phyloP scores from a whole-genome alignment of 1,140 invertebrate species.

The Bombus waltoni region DNA sequence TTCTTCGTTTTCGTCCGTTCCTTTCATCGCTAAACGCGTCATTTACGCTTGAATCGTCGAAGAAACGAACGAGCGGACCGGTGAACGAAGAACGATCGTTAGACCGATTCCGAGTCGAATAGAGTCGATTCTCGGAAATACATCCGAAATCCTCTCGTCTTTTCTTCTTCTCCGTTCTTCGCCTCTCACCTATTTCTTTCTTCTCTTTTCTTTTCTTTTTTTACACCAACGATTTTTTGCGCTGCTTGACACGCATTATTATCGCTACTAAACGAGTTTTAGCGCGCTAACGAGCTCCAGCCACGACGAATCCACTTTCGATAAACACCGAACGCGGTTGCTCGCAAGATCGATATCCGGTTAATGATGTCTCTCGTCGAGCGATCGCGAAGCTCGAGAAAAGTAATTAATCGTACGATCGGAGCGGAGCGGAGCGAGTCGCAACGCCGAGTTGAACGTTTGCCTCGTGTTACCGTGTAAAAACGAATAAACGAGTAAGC shows the following conservation, averaged over 20 bases:
- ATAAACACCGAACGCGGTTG: slow-evolving; percentile 20
- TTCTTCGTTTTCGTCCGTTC: neutral
- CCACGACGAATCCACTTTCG: slow-evolving; percentile 32
- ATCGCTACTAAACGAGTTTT: slow-evolving; percentile 60
- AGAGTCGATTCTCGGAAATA: neutral
- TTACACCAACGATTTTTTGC: neutral
- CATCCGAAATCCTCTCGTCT: neutral
- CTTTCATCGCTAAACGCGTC: neutral
- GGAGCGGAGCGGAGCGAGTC: neutral
- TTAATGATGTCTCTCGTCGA: slow-evolving; percentile 53
- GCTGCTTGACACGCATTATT: slow-evolving; percentile 56
- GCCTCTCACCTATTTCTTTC: neutral
- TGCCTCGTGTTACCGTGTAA: neutral
- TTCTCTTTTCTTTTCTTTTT: neutral
- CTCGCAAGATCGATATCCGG: slow-evolving; percentile 51
- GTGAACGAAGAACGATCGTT: slow-evolving; percentile 7
- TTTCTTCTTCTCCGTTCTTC: neutral
- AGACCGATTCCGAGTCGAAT: neutral
- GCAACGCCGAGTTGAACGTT: neutral
- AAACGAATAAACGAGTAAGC: neutral
- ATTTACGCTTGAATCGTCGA: too few species aligned
- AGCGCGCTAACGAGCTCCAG: slow-evolving; percentile 52
- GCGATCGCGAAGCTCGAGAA: neutral
- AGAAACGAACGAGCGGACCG: neutral
- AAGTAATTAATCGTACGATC: slow-evolving; percentile 27